Conservation (phyloP, 2,797 vertebrate genomes). For the Eulemur rubriventer region DNA sequence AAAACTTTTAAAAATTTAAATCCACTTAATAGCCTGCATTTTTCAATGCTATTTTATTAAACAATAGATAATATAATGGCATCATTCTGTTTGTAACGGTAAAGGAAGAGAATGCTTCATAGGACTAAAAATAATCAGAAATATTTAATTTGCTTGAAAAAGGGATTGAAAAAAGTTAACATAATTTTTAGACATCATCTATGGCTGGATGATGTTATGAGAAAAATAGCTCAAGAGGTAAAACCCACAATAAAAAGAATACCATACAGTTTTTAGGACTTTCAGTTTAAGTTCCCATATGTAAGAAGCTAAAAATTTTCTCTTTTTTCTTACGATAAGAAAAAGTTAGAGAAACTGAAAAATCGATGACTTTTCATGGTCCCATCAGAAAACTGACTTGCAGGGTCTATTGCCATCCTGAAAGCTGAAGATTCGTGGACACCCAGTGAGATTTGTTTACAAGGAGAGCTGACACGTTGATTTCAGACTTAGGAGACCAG, state of each 20-base stretch:
- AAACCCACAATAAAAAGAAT: neutral
- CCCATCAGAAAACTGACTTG: neutral
- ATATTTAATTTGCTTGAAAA: neutral
- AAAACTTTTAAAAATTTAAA: neutral
- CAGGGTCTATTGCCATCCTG: neutral
- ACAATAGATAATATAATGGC: neutral
- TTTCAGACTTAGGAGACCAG: neutral
- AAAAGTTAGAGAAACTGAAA: neutral
- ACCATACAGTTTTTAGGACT: neutral
- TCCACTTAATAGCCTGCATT: neutral
- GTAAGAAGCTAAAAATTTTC: neutral
- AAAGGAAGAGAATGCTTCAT: neutral
- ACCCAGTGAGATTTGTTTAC: neutral
- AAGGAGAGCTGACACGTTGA: rapidly evolving
- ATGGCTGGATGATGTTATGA: neutral
- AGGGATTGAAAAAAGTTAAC: neutral
- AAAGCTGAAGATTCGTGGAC: rapidly evolving
- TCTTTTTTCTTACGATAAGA: neutral
- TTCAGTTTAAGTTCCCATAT: neutral
- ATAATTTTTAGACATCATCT: neutral
- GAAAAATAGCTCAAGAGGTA: neutral
- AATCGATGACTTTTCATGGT: neutral
- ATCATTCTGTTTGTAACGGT: neutral
- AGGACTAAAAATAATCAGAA: neutral
- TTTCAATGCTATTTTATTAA: neutral